Evolutionary conservation across 23 tunicate genomes (phyloP).

Genomic region (Styela clava): DNA sequence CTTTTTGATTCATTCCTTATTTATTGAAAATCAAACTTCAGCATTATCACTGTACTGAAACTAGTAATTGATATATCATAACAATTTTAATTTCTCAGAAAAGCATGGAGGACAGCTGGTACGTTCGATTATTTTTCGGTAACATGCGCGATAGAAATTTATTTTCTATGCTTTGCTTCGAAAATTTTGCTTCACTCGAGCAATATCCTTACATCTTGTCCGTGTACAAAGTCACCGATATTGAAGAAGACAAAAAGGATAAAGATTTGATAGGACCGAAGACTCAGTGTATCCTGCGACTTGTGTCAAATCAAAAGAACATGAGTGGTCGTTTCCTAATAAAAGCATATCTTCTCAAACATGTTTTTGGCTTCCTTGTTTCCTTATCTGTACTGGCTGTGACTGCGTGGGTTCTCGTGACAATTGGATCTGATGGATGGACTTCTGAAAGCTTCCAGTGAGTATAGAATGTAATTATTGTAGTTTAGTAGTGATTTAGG

Average conservation of each 20-base stretch:
- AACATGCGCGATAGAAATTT: constrained; percentile 13
- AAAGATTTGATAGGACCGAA: background rate
- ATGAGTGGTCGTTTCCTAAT: constrained; percentile 5
- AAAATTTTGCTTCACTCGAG: constrained; percentile 25
- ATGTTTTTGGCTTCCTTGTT: background rate
- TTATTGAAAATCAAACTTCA: too few relatives aligned
- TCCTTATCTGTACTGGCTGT: background rate
- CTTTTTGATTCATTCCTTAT: too few relatives aligned
- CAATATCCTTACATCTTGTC: constrained; percentile 26
- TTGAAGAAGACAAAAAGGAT: background rate
- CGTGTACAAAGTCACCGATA: constrained; percentile 6
- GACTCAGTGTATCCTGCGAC: constrained; percentile 11
- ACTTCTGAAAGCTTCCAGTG: constrained; percentile 10
- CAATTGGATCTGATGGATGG: constrained; percentile 1
- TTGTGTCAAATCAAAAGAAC: background rate
- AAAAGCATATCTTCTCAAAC: constrained; percentile 2
- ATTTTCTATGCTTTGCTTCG: constrained; percentile 28
- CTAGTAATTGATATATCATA: too few relatives aligned
- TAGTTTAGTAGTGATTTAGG: too few relatives aligned
- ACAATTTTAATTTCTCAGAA: background rate
- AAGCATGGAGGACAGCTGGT: background rate
- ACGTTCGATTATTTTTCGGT: background rate
- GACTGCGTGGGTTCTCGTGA: background rate
- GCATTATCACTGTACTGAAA: too few relatives aligned
- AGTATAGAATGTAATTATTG: too few relatives aligned